phyloP scores from a whole-genome alignment of 2,113 vertebrate genomes.

The Oenanthe melanoleuca region DNA sequence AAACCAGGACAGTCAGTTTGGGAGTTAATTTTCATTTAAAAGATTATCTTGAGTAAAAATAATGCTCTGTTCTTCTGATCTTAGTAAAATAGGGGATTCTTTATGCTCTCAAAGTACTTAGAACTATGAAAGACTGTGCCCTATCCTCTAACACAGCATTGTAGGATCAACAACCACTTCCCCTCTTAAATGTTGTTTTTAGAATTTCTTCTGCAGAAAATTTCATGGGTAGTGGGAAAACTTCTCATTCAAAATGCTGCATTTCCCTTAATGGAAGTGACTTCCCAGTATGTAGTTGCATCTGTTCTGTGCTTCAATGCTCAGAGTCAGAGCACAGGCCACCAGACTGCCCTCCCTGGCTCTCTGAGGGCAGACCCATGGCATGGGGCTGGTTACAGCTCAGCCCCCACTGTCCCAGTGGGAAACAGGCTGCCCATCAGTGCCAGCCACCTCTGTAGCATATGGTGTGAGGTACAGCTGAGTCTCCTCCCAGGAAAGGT shows the following conservation, averaged over 20 bases:
- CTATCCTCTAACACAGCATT: background rate
- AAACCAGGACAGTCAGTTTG: background rate
- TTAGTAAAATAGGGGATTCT: background rate
- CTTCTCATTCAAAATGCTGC: background rate
- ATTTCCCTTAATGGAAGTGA: background rate
- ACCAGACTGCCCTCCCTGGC: background rate
- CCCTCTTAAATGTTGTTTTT: background rate
- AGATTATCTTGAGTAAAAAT: background rate
- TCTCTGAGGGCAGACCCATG: background rate
- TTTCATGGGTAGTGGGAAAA: background rate
- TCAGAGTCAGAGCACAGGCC: background rate
- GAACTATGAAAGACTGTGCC: background rate
- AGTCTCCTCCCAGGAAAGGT: background rate
- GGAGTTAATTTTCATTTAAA: background rate
- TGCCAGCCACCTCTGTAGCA: background rate
- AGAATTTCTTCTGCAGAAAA: background rate
- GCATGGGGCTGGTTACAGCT: background rate
- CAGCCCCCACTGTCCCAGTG: background rate
- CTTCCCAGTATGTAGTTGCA: rapidly evolving
- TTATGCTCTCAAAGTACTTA: background rate
- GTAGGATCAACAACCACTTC: background rate
- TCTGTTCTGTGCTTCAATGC: background rate
- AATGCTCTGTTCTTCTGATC: background rate
- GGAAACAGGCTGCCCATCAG: background rate
- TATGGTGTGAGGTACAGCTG: background rate